Evolutionary conservation across 2,888 invertebrate genomes (phyloP).

Genomic region (Leucoptera coffeella): DNA sequence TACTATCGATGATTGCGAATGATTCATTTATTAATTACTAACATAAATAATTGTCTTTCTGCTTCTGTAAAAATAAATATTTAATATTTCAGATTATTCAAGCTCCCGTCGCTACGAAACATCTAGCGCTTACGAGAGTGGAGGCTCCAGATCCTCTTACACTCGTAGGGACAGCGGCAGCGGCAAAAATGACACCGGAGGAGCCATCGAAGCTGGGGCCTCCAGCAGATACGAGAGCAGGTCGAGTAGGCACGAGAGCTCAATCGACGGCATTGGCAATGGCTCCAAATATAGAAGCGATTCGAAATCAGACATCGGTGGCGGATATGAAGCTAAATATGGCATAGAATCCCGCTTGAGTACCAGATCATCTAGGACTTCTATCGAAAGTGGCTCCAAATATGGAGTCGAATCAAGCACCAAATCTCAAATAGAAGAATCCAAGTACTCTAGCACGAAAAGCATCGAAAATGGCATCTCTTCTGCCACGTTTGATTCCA

Average conservation of each 20-base stretch:
- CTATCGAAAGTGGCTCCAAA: slow-evolving; percentile 14
- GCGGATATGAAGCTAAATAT: too few relatives aligned
- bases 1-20: too few relatives aligned
- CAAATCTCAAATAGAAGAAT: too few relatives aligned
- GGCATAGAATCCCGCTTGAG: slow-evolving; percentile 14
- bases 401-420: slow-evolving; percentile 13
- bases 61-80: not conserved
- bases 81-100: slow-evolving; percentile 23
- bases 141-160: slow-evolving; percentile 20
- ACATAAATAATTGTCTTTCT: slow-evolving; percentile 1
- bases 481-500: slow-evolving; percentile 14
- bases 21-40: too few relatives aligned
- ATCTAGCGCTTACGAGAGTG: slow-evolving; percentile 19
- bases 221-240: slow-evolving; percentile 31
- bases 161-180: slow-evolving; percentile 35
- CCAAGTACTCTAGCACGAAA: slow-evolving; percentile 16
- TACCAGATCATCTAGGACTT: slow-evolving; percentile 10
- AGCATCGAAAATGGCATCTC: slow-evolving; percentile 26
- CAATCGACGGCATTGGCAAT: slow-evolving; percentile 1
- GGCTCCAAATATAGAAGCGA: too few relatives aligned
- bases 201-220: slow-evolving; percentile 22
- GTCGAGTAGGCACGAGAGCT: slow-evolving; percentile 18
- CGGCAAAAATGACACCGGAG: slow-evolving; percentile 19
- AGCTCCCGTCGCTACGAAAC: slow-evolving; percentile 33
- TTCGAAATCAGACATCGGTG: too few relatives aligned